These are phyloP conservation scores for Gibbula magus DNA, from an alignment of 2,888 invertebrate species.

Conservation along the genomic window DNA sequence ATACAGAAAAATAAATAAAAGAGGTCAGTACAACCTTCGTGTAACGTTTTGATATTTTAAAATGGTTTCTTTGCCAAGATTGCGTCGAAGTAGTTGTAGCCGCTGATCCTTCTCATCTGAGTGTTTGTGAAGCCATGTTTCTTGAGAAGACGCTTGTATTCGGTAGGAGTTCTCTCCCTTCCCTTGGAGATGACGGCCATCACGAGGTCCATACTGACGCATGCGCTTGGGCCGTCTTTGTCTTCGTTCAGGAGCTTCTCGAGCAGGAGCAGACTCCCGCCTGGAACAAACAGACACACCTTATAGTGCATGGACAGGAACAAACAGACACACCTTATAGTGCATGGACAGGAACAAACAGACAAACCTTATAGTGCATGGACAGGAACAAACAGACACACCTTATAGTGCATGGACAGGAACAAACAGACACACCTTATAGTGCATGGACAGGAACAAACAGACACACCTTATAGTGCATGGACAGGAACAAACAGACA, in stretches of 20 bases:
- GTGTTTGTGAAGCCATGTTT: conserved; percentile 53
- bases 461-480: too few relatives aligned
- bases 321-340: too few relatives aligned
- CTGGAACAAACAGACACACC: conserved; percentile 36
- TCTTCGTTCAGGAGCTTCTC: conserved; percentile 60
- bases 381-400: too few relatives aligned
- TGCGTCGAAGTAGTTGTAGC: conserved; percentile 54
- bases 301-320: not conserved
- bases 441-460: too few relatives aligned
- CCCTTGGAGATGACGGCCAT: conserved; percentile 58
- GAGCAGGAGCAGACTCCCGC: conserved; percentile 58
- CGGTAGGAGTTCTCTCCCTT: conserved; percentile 52
- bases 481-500: too few relatives aligned
- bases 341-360: too few relatives aligned
- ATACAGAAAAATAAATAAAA: too few relatives aligned
- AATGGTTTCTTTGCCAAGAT: conserved; percentile 57
- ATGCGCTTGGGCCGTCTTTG: conserved; percentile 53
- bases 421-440: too few relatives aligned
- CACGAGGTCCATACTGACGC: conserved; percentile 53
- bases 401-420: too few relatives aligned
- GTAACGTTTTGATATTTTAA: conserved; percentile 11
- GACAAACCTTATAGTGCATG: too few relatives aligned
- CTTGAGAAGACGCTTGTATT: conserved; percentile 56
- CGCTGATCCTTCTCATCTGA: conserved; percentile 43
- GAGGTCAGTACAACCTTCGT: too few relatives aligned